Conservation (phyloP, 2,113 vertebrate genomes). For the Ancistrus triradiatus region DNA sequence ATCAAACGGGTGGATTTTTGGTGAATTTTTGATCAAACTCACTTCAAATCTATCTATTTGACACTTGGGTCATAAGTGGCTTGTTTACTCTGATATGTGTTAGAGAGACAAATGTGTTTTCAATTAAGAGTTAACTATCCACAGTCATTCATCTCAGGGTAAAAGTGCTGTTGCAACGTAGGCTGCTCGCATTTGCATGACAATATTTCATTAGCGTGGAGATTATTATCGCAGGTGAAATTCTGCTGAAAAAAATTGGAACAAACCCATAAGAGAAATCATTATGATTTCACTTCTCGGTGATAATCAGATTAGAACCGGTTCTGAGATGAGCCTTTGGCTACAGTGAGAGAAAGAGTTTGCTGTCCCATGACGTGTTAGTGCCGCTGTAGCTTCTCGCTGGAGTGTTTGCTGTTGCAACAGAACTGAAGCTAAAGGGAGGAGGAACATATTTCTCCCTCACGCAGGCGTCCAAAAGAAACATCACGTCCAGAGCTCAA, state of each 20-base stretch:
- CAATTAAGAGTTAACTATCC: not conserved
- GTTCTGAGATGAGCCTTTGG: conserved; percentile 27
- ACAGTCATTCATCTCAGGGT: not conserved
- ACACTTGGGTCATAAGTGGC: conserved; percentile 21
- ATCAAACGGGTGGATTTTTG: conserved; percentile 38
- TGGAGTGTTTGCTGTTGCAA: conserved; percentile 49
- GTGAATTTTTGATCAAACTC: conserved; percentile 24
- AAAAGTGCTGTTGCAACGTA: not conserved
- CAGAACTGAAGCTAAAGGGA: conserved; percentile 42
- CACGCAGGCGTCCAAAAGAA: conserved; percentile 44
- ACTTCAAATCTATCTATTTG: conserved; percentile 24
- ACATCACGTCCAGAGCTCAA: conserved; percentile 39
- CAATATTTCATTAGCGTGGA: not conserved
- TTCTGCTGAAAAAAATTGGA: not conserved
- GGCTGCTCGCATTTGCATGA: conserved; percentile 2
- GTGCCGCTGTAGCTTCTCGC: conserved; percentile 11
- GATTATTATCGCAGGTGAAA: conserved; percentile 22
- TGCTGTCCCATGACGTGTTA: conserved; percentile 20
- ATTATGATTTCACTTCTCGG: not conserved
- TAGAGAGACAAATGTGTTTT: not conserved
- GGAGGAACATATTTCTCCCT: conserved; percentile 49
- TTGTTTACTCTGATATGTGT: conserved; percentile 20
- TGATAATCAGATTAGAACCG: conserved; percentile 29
- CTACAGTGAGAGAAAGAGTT: not conserved
- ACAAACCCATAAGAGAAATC: not conserved